These are phyloP conservation scores for Stenurella melanura DNA, from an alignment of 2,888 invertebrate species.

Conservation along the genomic window DNA sequence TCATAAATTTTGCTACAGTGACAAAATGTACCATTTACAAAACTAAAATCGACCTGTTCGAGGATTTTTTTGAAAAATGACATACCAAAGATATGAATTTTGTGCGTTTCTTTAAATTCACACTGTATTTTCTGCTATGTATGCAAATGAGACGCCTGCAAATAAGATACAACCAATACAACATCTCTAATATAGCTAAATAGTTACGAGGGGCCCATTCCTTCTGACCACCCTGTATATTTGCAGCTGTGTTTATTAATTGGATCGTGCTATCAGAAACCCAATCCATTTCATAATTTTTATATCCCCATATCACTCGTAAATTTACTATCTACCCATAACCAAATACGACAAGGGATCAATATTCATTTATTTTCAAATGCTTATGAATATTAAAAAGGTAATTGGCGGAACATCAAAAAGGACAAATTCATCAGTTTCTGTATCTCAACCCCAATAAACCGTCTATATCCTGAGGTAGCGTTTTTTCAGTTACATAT, in stretches of 20 bases:
- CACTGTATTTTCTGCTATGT: too few relatives aligned
- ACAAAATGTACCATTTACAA: too few relatives aligned
- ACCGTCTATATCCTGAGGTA: slow-evolving; percentile 47
- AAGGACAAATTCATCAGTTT: slow-evolving; percentile 38
- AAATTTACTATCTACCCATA: neutral
- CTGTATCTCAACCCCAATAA: slow-evolving; percentile 41
- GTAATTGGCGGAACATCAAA: slow-evolving; percentile 39
- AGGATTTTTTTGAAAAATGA: too few relatives aligned
- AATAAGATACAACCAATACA: too few relatives aligned
- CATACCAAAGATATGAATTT: too few relatives aligned
- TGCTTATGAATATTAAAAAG: slow-evolving; percentile 38
- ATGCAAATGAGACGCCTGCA: too few relatives aligned
- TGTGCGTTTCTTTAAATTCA: too few relatives aligned
- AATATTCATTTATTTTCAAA: slow-evolving; percentile 32
- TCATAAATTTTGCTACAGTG: too few relatives aligned
- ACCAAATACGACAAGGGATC: neutral
- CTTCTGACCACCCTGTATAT: too few relatives aligned
- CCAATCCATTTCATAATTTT: neutral
- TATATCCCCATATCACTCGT: slow-evolving; percentile 6
- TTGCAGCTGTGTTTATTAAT: neutral
- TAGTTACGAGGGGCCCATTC: too few relatives aligned
- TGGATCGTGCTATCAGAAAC: neutral
- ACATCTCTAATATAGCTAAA: too few relatives aligned
- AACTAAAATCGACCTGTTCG: too few relatives aligned
- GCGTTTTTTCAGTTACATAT: slow-evolving; percentile 49